Evolutionary conservation across 1,140 invertebrate species (phyloP).

Genomic region (Panagrolaimus sp.): DNA sequence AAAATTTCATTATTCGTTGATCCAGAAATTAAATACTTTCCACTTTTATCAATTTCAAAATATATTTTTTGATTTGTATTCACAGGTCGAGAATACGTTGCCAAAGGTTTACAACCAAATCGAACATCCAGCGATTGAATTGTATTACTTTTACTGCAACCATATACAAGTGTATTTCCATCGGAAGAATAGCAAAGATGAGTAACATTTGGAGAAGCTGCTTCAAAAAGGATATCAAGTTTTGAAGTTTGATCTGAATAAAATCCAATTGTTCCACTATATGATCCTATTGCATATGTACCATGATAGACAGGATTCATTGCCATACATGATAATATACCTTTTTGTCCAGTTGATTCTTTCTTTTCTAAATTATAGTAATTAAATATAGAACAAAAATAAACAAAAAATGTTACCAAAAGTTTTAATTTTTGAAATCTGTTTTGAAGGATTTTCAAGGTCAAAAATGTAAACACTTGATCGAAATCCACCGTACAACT

Average conservation of each 20-base stretch:
- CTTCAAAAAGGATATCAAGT: constrained; percentile 10
- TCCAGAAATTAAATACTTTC: neutral
- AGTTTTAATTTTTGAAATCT: neutral
- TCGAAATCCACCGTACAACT: neutral
- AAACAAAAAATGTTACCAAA: neutral
- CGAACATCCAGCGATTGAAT: constrained; percentile 2
- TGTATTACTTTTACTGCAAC: neutral
- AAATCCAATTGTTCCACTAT: constrained; percentile 1
- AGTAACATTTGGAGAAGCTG: neutral
- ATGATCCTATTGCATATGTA: neutral
- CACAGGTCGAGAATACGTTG: neutral
- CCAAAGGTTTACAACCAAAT: constrained; percentile 14
- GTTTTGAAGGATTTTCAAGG: neutral
- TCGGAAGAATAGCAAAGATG: neutral
- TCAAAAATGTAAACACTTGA: neutral
- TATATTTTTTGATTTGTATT: neutral
- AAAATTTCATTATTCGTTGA: neutral
- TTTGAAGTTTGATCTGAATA: neutral
- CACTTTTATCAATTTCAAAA: neutral
- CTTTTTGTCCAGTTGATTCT: neutral
- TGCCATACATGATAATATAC: neutral
- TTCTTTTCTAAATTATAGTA: neutral
- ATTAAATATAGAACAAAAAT: neutral
- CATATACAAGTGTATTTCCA: constrained; percentile 4
- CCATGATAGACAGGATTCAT: neutral